A percentile compares a stretch with the other conserved stretches of the same genome.
These are phyloP conservation scores for Oppia nitens DNA, from an alignment of 1,140 invertebrate genomes.

Conservation along the genomic window DNA sequence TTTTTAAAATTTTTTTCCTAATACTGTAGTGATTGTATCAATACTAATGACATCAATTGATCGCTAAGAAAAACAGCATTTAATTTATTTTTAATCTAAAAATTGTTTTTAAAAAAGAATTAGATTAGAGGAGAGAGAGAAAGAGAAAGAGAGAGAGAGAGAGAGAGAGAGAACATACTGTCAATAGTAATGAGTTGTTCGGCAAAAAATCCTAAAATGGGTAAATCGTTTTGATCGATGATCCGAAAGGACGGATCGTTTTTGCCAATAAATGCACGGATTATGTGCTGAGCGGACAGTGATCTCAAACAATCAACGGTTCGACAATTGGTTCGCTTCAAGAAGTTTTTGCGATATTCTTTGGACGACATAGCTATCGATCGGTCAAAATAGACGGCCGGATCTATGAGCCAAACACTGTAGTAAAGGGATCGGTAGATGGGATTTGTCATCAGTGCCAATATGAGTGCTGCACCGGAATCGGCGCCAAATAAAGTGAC, in stretches of 20 bases:
- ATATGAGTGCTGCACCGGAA: constrained; percentile 19
- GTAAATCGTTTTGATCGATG: constrained; percentile 22
- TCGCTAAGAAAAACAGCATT: no score
- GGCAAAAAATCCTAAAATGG: constrained; percentile 13
- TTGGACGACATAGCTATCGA: constrained; percentile 11
- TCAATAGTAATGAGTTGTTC: constrained; percentile 21
- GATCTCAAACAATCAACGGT: constrained; percentile 12
- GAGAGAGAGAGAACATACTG: no score
- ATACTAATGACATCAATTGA: no score
- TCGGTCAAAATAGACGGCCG: constrained; percentile 18
- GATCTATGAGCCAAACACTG: constrained; percentile 19
- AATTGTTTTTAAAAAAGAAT: no score
- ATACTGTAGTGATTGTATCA: no score
- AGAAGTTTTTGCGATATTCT: neutral
- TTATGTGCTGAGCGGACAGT: constrained; percentile 11
- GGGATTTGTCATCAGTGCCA: constrained; percentile 19
- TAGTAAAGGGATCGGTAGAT: constrained; percentile 10
- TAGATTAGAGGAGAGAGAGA: no score
- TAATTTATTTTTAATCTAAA: no score
- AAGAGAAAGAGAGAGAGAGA: no score
- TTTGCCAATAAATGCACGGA: constrained; percentile 17
- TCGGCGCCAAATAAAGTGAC: constrained; percentile 21
- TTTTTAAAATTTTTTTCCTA: no score
- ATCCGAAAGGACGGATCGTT: constrained; percentile 22
- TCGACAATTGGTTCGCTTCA: neutral